Evolutionary conservation across 23 tunicate genomes (phyloP), one percentile per base, ranked within the genome.

Genomic region (Ciona savignyi): DNA sequence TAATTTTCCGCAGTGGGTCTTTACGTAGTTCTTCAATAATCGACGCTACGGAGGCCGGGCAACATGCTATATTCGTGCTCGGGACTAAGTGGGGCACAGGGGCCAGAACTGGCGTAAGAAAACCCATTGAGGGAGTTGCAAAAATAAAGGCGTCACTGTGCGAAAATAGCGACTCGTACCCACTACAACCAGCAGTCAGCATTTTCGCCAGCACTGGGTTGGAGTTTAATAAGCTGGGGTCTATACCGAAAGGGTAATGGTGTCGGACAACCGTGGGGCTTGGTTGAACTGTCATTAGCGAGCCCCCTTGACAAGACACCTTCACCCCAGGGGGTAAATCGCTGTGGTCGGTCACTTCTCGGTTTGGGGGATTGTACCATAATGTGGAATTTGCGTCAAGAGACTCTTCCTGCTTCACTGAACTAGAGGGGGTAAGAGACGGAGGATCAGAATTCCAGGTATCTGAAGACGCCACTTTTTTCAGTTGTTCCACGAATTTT

Each of bases 181-280:
- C 72, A 26, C 65, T 70, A 33, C 71, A 65, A 48, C 48, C 62
- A 3, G 94, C 72, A 27, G 78, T 81, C 22, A 78, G 78, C 82
- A 87, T 80, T 71, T 87, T 87, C 0, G 94, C 94, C 22, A 87
- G 77, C 11, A 80, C 65, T 23, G 94, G 94, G 63, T 87, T 87
- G 27, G 94, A 81, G 67, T 81, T 70, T 62, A 87, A 86, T 25
- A 87, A 56, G 63, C 66, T 80, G 65, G 94, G 94, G 65, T 87
- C 69, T n/a, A 87, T 87, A 25, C 94, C 94, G 61, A 80, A 76
- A 11, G 94, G 94, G 51, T 87, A 87, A 51, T 87, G 94, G 66
- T 87, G 94, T 33, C 75, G 86, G 21, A 87, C 70, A 2, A 80
- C 94, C 4, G 86, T 66, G 28, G 86, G 72, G 70, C 60, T 77